phyloP scores from a whole-genome alignment of 2,797 vertebrate genomes.

The Bovichtus diacanthus region DNA sequence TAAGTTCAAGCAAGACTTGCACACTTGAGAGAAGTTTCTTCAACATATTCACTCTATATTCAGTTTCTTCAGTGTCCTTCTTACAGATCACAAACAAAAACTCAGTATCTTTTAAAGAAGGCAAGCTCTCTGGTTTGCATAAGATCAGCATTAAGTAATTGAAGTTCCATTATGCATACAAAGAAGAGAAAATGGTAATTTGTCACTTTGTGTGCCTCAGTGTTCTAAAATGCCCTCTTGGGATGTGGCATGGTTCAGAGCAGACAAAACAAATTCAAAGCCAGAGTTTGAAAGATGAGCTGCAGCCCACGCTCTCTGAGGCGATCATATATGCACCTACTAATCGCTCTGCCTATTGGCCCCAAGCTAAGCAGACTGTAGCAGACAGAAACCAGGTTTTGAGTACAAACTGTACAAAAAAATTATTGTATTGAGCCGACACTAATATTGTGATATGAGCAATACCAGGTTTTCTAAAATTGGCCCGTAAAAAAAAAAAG shows the following conservation, averaged over 20 bases:
- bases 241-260: constrained; percentile 76
- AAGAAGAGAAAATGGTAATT: constrained; percentile 83
- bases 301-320: constrained; percentile 58
- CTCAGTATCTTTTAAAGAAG: constrained; percentile 37
- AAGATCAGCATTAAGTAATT: constrained; percentile 78
- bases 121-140: constrained; percentile 65
- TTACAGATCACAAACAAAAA: constrained; percentile 47
- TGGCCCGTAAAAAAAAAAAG: constrained; percentile 7
- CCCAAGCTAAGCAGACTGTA: constrained; percentile 50
- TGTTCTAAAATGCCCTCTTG: constrained; percentile 78
- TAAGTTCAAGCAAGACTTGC: background rate
- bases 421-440: constrained; percentile 35
- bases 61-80: constrained; percentile 42
- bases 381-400: constrained; percentile 39
- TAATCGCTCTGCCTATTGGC: constrained; percentile 73
- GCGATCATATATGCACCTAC: constrained; percentile 73
- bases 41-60: constrained; percentile 20
- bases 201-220: constrained; percentile 77
- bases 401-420: constrained; percentile 29
- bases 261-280: constrained; percentile 69
- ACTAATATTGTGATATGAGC: constrained; percentile 12
- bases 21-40: constrained; percentile 13
- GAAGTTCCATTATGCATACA: constrained; percentile 78
- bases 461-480: background rate
- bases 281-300: constrained; percentile 76